These are phyloP conservation scores for Lepilemur ruficaudatus DNA, from an alignment of 2,797 vertebrate genomes.

Conservation along the genomic window DNA sequence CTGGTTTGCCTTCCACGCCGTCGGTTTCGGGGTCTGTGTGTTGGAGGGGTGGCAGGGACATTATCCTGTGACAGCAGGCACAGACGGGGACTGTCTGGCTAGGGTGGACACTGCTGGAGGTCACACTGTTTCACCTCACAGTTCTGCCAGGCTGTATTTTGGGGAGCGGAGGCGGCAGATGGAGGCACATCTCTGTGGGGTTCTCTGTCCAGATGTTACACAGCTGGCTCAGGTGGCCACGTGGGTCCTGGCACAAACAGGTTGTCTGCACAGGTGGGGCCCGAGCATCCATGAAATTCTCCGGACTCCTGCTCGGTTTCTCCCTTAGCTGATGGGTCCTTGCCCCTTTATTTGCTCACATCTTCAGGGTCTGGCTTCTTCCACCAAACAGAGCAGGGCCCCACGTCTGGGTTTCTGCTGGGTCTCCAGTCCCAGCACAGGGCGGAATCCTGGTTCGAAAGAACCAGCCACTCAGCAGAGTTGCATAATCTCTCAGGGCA, in stretches of 20 bases:
- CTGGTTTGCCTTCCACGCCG: accelerated
- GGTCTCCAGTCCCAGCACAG: neutral
- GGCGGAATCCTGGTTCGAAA: no score
- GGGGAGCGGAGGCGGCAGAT: neutral
- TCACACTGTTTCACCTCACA: neutral
- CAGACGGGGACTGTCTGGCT: accelerated
- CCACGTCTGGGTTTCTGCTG: neutral
- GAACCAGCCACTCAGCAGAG: neutral
- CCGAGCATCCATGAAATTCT: accelerated
- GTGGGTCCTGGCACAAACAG: neutral
- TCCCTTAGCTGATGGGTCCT: accelerated
- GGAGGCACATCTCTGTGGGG: no score
- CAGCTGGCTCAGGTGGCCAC: neutral
- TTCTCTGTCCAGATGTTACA: neutral
- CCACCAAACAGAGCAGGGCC: neutral
- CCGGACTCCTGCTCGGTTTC: no score
- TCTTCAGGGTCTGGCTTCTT: neutral
- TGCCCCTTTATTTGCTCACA: neutral
- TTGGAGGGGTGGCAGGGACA: neutral
- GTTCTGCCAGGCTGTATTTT: neutral
- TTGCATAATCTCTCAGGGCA: neutral
- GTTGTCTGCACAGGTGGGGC: accelerated
- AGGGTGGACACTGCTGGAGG: neutral
- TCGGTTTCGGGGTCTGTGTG: neutral
- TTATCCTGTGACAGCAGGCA: accelerated